These are phyloP conservation scores for Picus viridis DNA, from an alignment of 2,797 vertebrate genomes.

Conservation along the genomic window DNA sequence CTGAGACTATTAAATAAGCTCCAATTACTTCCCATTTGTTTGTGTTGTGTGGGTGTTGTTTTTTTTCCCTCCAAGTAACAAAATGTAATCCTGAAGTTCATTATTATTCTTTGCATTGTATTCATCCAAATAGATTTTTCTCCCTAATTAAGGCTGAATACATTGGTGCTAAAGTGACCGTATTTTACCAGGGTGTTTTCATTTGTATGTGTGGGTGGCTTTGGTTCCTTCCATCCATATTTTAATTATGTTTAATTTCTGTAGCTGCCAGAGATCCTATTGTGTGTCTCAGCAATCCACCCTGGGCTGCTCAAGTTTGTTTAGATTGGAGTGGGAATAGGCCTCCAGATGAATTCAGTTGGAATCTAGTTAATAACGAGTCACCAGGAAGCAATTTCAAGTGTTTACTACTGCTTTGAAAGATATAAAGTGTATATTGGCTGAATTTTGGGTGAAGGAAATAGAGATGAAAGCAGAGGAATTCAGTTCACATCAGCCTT, in stretches of 20 bases:
- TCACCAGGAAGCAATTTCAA: slow-evolving; percentile 53
- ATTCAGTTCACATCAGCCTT: neutral
- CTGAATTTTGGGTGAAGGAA: neutral
- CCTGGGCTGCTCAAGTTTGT: slow-evolving; percentile 9
- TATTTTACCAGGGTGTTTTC: slow-evolving; percentile 52
- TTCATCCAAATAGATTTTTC: slow-evolving; percentile 68
- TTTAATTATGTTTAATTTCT: slow-evolving; percentile 58
- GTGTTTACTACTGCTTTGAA: slow-evolving; percentile 48
- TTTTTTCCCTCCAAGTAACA: neutral
- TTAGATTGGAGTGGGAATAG: slow-evolving; percentile 36
- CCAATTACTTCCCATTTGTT: slow-evolving; percentile 51
- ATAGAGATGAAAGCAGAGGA: neutral
- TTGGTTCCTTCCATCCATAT: slow-evolving; percentile 34
- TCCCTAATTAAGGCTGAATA: slow-evolving; percentile 63
- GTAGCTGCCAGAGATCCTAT: slow-evolving; percentile 25
- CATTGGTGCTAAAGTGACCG: slow-evolving; percentile 32
- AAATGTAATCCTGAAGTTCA: slow-evolving; percentile 58
- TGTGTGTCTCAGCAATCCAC: slow-evolving; percentile 25
- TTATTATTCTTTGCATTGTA: slow-evolving; percentile 64
- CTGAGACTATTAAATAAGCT: slow-evolving; percentile 46
- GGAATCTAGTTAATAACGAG: slow-evolving; percentile 49
- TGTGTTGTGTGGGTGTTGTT: neutral
- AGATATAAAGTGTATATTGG: neutral
- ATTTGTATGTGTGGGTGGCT: neutral
- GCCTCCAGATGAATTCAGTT: slow-evolving; percentile 23